phyloP scores from a whole-genome alignment of 2,888 invertebrate species.

The Pseudoips prasinana region DNA sequence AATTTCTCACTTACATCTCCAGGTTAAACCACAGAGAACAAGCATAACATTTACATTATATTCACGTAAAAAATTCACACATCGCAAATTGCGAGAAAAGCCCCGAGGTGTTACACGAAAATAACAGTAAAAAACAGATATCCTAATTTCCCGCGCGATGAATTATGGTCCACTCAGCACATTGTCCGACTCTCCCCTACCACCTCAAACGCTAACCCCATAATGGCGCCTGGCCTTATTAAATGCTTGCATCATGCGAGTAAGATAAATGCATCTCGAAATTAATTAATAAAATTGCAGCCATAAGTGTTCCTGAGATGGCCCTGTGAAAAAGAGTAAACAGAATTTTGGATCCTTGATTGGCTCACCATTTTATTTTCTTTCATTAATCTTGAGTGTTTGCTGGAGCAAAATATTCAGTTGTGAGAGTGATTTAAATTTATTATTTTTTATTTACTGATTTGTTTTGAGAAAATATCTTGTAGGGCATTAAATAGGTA shows the following conservation, averaged over 20 bases:
- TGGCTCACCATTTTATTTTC: conserved; percentile 35
- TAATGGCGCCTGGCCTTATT: conserved; percentile 63
- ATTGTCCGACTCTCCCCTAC: conserved; percentile 43
- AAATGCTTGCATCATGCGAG: conserved; percentile 65
- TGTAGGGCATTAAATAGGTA: no score
- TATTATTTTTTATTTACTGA: no score
- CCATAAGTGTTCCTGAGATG: conserved; percentile 48
- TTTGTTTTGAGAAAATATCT: no score
- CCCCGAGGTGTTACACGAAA: conserved; percentile 14
- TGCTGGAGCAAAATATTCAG: conserved; percentile 34
- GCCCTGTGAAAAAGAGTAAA: conserved; percentile 40
- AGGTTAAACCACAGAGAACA: no score
- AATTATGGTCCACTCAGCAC: conserved; percentile 40
- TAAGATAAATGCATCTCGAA: conserved; percentile 73
- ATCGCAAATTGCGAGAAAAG: conserved; percentile 9
- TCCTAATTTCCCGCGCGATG: conserved; percentile 33
- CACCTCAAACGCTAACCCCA: conserved; percentile 56
- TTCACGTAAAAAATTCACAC: conserved; percentile 8
- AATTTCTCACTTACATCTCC: no score
- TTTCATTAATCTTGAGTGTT: conserved; percentile 28
- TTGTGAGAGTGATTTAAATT: conserved; percentile 39
- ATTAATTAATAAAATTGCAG: conserved; percentile 77
- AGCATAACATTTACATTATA: no score
- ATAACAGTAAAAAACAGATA: conserved; percentile 20
- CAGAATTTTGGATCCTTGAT: conserved; percentile 44